A percentile compares a stretch with the other conserved stretches of the same genome.
Evolutionary conservation across 64 coral and sea anemone genomes (phyloP).

Genomic region (Montipora sp.): DNA sequence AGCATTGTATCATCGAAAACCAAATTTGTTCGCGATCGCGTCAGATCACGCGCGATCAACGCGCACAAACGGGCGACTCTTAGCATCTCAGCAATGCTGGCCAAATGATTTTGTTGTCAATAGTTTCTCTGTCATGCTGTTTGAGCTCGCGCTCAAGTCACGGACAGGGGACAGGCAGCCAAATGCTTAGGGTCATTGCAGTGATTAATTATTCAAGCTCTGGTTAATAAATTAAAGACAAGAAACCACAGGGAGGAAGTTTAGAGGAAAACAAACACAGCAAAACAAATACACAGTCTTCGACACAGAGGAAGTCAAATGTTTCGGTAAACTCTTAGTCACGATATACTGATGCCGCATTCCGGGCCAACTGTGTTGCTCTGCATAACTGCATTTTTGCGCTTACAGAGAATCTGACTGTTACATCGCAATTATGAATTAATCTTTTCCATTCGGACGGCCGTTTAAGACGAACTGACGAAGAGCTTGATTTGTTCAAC

Average conservation of each 20-base stretch:
- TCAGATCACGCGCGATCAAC: neutral
- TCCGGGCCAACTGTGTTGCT: neutral
- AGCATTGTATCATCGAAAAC: neutral
- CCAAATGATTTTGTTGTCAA: slow-evolving; percentile 30
- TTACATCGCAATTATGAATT: neutral
- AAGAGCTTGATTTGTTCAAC: no score
- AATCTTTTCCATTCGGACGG: neutral
- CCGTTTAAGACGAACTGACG: neutral
- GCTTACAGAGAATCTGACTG: neutral
- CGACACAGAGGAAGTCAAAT: neutral
- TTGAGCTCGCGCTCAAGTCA: slow-evolving; percentile 22
- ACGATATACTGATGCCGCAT: neutral
- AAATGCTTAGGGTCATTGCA: neutral
- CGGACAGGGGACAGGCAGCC: neutral
- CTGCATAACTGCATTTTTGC: neutral
- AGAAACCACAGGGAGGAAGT: slow-evolving; percentile 46
- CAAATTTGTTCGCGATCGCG: neutral
- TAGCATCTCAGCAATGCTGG: slow-evolving; percentile 1
- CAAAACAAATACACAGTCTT: slow-evolving; percentile 18
- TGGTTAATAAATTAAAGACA: slow-evolving; percentile 50
- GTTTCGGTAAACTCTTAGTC: slow-evolving; percentile 15
- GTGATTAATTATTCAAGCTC: slow-evolving; percentile 24
- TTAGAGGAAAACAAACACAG: slow-evolving; percentile 47
- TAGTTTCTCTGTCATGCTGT: slow-evolving; percentile 19
- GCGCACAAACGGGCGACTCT: neutral